These are phyloP conservation scores for Cyanoliseus patagonus DNA, from an alignment of 2,113 vertebrate genomes.

Conservation along the genomic window DNA sequence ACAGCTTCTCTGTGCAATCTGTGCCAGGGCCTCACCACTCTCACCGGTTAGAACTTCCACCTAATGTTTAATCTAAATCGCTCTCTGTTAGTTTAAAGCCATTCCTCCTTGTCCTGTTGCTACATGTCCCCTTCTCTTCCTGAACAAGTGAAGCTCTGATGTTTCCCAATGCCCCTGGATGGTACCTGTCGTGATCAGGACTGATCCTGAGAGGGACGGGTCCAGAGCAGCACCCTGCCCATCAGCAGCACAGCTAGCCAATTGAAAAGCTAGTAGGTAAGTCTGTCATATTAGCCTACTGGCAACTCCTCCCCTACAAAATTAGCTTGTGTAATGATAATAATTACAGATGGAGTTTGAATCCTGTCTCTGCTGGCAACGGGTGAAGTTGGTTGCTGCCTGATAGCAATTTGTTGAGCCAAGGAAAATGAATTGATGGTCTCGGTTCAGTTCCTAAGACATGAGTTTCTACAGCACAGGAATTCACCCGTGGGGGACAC, in stretches of 20 bases:
- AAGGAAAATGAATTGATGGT: neutral
- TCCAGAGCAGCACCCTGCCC: neutral
- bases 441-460: neutral
- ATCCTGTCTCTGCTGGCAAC: neutral
- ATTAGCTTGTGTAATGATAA: neutral
- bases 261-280: neutral
- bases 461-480: neutral
- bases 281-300: neutral
- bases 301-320: neutral
- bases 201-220: neutral
- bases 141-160: neutral
- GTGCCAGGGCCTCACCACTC: neutral
- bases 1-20: neutral
- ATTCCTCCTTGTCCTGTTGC: neutral
- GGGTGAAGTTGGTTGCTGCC: neutral
- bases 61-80: neutral
- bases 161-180: neutral
- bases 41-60: neutral
- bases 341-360: neutral
- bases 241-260: neutral
- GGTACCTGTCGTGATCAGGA: rapidly evolving
- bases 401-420: neutral
- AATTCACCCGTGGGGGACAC: neutral
- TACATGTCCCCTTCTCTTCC: neutral
- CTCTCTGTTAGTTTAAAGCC: neutral